Evolutionary conservation across 2,113 vertebrate species (phyloP).

Genomic region (Pardalotus punctatus): DNA sequence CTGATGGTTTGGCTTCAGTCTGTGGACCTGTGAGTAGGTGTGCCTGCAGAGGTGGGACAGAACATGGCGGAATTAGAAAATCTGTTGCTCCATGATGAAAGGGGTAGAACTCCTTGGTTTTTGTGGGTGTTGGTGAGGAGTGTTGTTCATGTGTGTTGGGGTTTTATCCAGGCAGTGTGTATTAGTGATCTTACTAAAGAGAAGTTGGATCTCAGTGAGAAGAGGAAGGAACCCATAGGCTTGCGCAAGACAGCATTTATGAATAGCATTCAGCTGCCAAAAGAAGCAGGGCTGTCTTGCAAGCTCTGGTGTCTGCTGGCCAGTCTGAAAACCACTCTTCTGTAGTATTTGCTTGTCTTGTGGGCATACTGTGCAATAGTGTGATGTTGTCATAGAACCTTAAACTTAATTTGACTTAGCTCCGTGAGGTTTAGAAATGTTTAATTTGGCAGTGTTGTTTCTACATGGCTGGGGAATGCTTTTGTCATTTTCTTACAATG

Average conservation of each 20-base stretch:
- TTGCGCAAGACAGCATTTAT: background rate
- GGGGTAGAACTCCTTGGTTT: background rate
- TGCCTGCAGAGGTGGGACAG: background rate
- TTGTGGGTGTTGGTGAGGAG: background rate
- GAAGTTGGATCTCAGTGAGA: background rate
- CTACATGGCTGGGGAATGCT: fast-evolving
- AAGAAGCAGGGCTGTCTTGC: background rate
- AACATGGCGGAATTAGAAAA: background rate
- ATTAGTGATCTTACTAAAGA: background rate
- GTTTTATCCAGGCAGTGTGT: background rate
- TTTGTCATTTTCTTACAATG: fast-evolving
- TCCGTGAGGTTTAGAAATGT: background rate
- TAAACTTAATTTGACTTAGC: background rate
- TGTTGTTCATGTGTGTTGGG: background rate
- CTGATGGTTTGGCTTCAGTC: background rate
- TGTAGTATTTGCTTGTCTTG: background rate
- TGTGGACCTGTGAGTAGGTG: background rate
- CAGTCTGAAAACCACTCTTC: background rate
- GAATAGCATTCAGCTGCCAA: background rate
- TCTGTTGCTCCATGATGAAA: background rate
- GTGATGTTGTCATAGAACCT: background rate
- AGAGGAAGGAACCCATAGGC: background rate
- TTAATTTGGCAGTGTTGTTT: background rate
- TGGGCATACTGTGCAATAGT: fast-evolving
- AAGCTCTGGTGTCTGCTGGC: background rate